Base-by-base conservation (phyloP, 64 coral and sea anemone species). In the Exaiptasia diaphana region DNA sequence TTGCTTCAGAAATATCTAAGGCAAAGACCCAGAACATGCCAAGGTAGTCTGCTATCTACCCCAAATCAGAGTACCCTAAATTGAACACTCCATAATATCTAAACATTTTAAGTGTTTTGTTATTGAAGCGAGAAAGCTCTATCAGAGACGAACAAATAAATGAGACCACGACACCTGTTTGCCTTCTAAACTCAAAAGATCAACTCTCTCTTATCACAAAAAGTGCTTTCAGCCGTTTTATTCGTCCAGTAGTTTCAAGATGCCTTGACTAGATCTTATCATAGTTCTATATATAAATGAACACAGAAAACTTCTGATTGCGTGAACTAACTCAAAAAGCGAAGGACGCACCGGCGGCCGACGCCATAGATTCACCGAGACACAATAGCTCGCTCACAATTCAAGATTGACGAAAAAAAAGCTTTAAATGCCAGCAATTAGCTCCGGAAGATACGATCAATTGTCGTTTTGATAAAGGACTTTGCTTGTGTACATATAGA, bases 41-140 rank as follows among this genome's bases (percentile, higher is more conserved):
- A n/a, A n/a, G n/a, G n/a, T n/a, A n/a, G n/a, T n/a, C n/a, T n/a
- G n/a, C n/a, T n/a, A n/a, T n/a, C n/a, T n/a, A n/a, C n/a, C n/a
- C 18, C 30, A 37, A 20, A 65, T 6, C 20, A 20, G 8, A 35
- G 33, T 65, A 65, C 61, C 38, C 31, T 65, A 35, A 15, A 38
- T n/a, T 34, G 30, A 35, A 65, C 30, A 65, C 13, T 65, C 18
- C 30, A 18, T 37, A 24, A 65, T 35, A 28, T 65, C 61, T 65
- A 65, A 65, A 65, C 61, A 65, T 37, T 37, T 28, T 65, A 65
- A 65, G 61, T 65, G 61, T 65, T 65, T 12, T 65, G 32, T 65
- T 65, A 65, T 65, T 65, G 61, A 65, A 9, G 32, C 13, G 31
- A 65, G 61, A 65, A 65, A 35, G n/a, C 61, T 65, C 61, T 65